A percentile compares a stretch with the other conserved stretches of the same genome.
These are phyloP conservation scores for Prolemur simus DNA, from an alignment of 2,113 vertebrate species.

Conservation along the genomic window DNA sequence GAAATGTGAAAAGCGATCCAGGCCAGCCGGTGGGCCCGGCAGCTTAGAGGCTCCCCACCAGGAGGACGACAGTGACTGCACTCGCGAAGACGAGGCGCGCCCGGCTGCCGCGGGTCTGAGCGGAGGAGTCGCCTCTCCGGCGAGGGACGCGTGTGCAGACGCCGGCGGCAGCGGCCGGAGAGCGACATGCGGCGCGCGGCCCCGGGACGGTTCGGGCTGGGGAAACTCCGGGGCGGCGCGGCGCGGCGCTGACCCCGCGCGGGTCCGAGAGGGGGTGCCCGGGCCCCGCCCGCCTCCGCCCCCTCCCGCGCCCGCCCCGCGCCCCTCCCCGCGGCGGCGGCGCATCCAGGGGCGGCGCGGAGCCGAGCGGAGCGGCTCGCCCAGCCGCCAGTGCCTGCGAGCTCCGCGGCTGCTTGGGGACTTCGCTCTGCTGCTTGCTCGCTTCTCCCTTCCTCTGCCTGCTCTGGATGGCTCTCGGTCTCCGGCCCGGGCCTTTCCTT, in stretches of 20 bases:
- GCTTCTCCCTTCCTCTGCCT: background rate
- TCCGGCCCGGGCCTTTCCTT: background rate
- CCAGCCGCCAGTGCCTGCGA: background rate
- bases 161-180: background rate
- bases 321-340: slow-evolving; percentile 36
- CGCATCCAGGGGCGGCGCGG: slow-evolving; percentile 60
- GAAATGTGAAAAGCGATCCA: background rate
- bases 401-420: slow-evolving; percentile 65
- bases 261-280: slow-evolving; percentile 6
- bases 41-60: background rate
- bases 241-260: background rate
- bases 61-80: background rate
- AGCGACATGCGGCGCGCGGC: slow-evolving; percentile 34
- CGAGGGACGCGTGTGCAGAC: background rate
- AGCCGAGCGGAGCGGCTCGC: background rate
- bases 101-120: background rate
- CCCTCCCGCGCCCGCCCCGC: background rate
- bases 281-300: slow-evolving; percentile 51
- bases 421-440: slow-evolving; percentile 3
- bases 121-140: slow-evolving; percentile 21
- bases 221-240: slow-evolving; percentile 54
- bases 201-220: slow-evolving; percentile 38
- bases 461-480: background rate
- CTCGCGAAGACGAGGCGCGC: background rate
- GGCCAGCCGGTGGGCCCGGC: background rate